These are phyloP conservation scores for Cecropterus lyciades DNA, from an alignment of 1,140 invertebrate genomes.

Conservation along the genomic window DNA sequence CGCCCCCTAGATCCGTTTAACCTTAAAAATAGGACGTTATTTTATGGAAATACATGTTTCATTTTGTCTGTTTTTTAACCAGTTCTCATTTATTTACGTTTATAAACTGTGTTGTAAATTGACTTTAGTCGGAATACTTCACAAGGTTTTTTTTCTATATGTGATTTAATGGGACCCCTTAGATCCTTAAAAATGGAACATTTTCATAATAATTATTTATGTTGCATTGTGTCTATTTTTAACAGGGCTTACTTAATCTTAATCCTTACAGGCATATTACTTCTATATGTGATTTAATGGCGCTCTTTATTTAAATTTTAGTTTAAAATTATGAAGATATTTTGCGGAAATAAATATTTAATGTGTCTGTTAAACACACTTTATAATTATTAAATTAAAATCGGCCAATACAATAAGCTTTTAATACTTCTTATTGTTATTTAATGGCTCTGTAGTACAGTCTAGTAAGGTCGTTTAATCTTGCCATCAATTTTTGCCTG, in stretches of 20 bases:
- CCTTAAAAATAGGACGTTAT: conserved; percentile 57
- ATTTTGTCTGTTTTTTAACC: conserved; percentile 5
- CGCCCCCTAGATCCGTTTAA: conserved; percentile 60
- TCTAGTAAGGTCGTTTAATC: too few relatives aligned
- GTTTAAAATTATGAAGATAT: conserved; percentile 59
- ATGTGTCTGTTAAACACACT: too few relatives aligned
- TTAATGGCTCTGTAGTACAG: too few relatives aligned
- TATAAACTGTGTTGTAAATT: background rate
- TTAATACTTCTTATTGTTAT: too few relatives aligned
- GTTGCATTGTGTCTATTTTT: too few relatives aligned
- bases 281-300: conserved; percentile 82
- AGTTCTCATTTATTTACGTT: background rate
- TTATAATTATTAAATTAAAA: too few relatives aligned
- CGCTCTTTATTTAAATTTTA: conserved; percentile 59
- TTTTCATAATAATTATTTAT: too few relatives aligned
- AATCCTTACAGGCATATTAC: conserved; percentile 73
- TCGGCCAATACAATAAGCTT: too few relatives aligned
- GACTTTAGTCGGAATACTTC: conserved; percentile 17
- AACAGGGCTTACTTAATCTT: too few relatives aligned
- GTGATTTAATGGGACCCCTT: conserved; percentile 75
- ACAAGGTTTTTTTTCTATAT: conserved; percentile 79
- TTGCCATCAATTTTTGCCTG: too few relatives aligned
- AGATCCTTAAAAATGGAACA: conserved; percentile 63
- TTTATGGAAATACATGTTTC: conserved; percentile 14
- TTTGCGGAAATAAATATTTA: background rate